These are phyloP conservation scores for Cyprinodon brontotheroides DNA, from an alignment of 2,113 vertebrate species.

Conservation along the genomic window DNA sequence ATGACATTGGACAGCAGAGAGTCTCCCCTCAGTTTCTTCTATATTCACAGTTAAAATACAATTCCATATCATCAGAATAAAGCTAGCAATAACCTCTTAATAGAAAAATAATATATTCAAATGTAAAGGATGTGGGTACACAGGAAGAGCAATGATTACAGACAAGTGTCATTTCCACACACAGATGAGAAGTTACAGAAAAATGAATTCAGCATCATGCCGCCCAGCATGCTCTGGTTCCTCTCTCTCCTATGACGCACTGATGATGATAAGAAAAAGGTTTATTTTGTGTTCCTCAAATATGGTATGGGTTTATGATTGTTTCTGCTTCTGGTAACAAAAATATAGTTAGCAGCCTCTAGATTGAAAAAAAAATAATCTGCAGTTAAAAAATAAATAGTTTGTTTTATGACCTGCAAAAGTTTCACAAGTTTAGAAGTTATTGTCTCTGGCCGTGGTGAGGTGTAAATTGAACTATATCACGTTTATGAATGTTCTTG, in stretches of 20 bases:
- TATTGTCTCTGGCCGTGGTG: neutral
- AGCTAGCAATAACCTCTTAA: constrained; percentile 21
- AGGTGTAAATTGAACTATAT: neutral
- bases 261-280: constrained; percentile 25
- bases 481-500: neutral
- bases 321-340: neutral
- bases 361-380: neutral
- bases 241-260: constrained; percentile 28
- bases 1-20: constrained; percentile 67
- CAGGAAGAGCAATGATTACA: neutral
- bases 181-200: constrained; percentile 44
- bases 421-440: neutral
- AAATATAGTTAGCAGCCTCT: neutral
- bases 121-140: constrained; percentile 9
- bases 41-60: constrained; percentile 36
- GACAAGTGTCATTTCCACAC: constrained; percentile 11
- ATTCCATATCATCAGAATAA: constrained; percentile 44
- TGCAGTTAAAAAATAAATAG: neutral
- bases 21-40: constrained; percentile 19
- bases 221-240: constrained; percentile 40
- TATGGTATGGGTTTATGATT: neutral
- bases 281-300: constrained; percentile 2
- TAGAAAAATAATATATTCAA: constrained; percentile 23
- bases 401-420: neutral
- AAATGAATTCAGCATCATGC: constrained; percentile 33